These are phyloP conservation scores for Tragelaphus oryx DNA, from an alignment of 2,797 vertebrate species.

Conservation along the genomic window DNA sequence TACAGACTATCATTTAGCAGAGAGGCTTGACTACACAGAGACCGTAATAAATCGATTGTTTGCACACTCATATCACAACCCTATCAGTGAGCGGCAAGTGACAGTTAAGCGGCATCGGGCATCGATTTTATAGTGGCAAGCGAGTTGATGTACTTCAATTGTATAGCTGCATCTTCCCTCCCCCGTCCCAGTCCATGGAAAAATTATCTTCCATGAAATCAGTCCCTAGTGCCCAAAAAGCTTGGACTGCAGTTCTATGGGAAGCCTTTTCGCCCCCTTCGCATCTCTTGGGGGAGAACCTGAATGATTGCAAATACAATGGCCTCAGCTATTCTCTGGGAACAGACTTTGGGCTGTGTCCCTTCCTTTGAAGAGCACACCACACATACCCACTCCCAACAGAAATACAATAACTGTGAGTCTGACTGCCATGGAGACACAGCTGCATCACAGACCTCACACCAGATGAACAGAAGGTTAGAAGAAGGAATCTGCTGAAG, in stretches of 20 bases:
- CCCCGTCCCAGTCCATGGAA: not conserved
- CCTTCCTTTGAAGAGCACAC: not conserved
- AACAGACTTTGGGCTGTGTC: not conserved
- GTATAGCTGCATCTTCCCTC: not conserved
- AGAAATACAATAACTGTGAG: not conserved
- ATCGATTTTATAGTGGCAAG: not conserved
- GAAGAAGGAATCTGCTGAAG: constrained; percentile 10
- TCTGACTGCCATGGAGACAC: not conserved
- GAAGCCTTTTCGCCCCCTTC: not conserved
- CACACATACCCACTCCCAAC: not conserved
- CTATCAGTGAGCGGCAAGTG: not conserved
- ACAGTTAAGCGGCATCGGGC: not conserved
- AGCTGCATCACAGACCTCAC: not conserved
- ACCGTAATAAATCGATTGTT: not conserved
- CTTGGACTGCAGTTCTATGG: not conserved
- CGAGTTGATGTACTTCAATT: not conserved
- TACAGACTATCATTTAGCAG: not conserved
- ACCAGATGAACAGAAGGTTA: not conserved
- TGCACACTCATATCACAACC: not conserved
- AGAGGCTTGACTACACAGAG: not conserved
- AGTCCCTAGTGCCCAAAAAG: not conserved
- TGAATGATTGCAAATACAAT: not conserved
- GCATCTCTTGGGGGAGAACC: not conserved
- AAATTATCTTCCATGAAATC: not conserved
- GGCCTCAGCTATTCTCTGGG: not conserved